Evolutionary conservation across 2,797 vertebrate species (phyloP).

Genomic region (Coregonus ussuriensis): DNA sequence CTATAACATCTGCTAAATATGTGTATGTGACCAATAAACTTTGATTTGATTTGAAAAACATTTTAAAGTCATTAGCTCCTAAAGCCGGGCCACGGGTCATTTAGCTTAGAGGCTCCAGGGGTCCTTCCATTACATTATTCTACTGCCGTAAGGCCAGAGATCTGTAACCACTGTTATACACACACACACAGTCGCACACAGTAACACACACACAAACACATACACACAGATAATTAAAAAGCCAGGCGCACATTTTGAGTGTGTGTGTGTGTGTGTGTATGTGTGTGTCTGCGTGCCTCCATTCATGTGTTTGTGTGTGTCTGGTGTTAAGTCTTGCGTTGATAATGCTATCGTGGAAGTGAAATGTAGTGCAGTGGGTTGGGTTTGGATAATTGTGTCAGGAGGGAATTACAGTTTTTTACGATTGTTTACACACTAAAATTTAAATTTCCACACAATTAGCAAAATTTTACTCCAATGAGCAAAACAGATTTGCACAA

Average conservation of each 20-base stretch:
- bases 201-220: constrained; percentile 39
- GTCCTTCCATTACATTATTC: constrained; percentile 87
- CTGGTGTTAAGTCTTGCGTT: constrained; percentile 46
- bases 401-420: no score
- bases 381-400: constrained; percentile 60
- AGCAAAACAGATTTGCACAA: no score
- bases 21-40: no score
- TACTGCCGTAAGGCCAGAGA: constrained; percentile 76
- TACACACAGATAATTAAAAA: constrained; percentile 70
- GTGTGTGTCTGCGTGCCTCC: not conserved
- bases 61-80: constrained; percentile 96
- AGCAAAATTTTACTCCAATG: no score
- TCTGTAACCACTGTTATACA: constrained; percentile 63
- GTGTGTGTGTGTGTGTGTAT: not conserved
- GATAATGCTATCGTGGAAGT: constrained; percentile 68
- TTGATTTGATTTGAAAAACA: constrained; percentile 72
- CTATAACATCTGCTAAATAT: no score
- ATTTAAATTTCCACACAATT: no score
- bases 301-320: not conserved
- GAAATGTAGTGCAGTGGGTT: constrained; percentile 67
- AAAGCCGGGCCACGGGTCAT: constrained; percentile 94
- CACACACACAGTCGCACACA: constrained; percentile 1
- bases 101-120: constrained; percentile 80
- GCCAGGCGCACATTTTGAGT: constrained; percentile 61
- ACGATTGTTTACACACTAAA: no score